Evolutionary conservation across 1,140 invertebrate species (phyloP).

Genomic region (Zaprionus ghesquierei): DNA sequence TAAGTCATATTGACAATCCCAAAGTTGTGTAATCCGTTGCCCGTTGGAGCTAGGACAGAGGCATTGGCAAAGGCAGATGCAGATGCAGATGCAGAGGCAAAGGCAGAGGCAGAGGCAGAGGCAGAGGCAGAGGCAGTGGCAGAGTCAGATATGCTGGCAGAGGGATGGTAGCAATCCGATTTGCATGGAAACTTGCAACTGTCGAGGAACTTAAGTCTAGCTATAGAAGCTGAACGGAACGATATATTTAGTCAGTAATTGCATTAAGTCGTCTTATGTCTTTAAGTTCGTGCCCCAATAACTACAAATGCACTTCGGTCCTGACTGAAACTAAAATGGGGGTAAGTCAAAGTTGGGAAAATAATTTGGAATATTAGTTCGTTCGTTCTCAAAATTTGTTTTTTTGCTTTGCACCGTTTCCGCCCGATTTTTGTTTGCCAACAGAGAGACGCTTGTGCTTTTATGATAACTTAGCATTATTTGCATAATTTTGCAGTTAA

Average conservation of each 20-base stretch:
- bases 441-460: slow-evolving; percentile 25
- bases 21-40: slow-evolving; percentile 68
- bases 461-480: slow-evolving; percentile 43
- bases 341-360: slow-evolving; percentile 43
- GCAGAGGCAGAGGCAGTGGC: not conserved
- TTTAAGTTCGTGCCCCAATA: slow-evolving; percentile 50
- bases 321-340: slow-evolving; percentile 22
- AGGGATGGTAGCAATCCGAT: slow-evolving; percentile 46
- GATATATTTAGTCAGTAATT: slow-evolving; percentile 61
- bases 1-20: slow-evolving; percentile 68
- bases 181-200: slow-evolving; percentile 30
- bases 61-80: not conserved
- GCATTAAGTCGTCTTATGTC: slow-evolving; percentile 62
- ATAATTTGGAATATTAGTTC: slow-evolving; percentile 25
- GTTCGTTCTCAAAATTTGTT: slow-evolving; percentile 44
- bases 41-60: slow-evolving; percentile 8
- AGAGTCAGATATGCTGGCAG: no score
- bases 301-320: slow-evolving; percentile 28
- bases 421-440: slow-evolving; percentile 25
- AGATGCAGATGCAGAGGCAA: not conserved
- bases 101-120: not conserved
- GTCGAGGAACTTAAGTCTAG: slow-evolving; percentile 25
- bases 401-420: slow-evolving; percentile 32
- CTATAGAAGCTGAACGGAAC: slow-evolving; percentile 21
- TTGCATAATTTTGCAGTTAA: slow-evolving; percentile 54